Base-by-base conservation (phyloP, 1,140 invertebrate species). In the Apolygus lucorum region DNA sequence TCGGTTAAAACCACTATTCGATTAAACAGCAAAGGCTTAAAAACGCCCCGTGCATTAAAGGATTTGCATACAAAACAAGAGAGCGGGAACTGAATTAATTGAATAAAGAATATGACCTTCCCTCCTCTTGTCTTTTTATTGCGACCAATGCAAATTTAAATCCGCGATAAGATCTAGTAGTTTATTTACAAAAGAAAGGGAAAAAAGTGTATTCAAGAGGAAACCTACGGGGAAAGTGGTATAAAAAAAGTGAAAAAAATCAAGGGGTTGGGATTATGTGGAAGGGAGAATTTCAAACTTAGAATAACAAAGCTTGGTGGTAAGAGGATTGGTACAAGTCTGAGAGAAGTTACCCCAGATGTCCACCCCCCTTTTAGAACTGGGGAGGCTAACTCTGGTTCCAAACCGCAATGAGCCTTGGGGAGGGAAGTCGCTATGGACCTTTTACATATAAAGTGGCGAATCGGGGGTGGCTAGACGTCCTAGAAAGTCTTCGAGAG, bases 281-380 rank as follows among this genome's bases (percentile, higher is more conserved):
- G 22, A 59, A 59, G 54, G 54, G 54, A 59, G 54, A 59, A 59
- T 59, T 59, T 59, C 54, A 59, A 59, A 59, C 54, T 59, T 59
- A 21, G 54, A 59, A 59, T 59, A 59, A 59, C 54, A 59, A 59
- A 11, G 54, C 24, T 80, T 82, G 54, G 54, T 59, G 54, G 54
- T 59, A 59, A 59, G 54, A 59, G 54, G 54, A 59, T 64, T 85
- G 76, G 22, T 83, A 86, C 65, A 90, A 76, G 75, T 90, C 90
- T 28, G 89, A 88, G 74, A 90, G 77, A 69, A 87, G 89, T 77
- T 90, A 88, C 25, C 88, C 88, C 66, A 89, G 78, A 13, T 59
- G 54, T 59, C 54, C 54, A 8, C 54, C 11, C 22, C 22, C 34
- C 34, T 49, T 17, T 11, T 17, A 49, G 8, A 11, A 49, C 34